Percentiles rank a stretch among this genome's conserved stretches.
phyloP scores from a whole-genome alignment of 2,113 vertebrate species.

The Candoia aspera region DNA sequence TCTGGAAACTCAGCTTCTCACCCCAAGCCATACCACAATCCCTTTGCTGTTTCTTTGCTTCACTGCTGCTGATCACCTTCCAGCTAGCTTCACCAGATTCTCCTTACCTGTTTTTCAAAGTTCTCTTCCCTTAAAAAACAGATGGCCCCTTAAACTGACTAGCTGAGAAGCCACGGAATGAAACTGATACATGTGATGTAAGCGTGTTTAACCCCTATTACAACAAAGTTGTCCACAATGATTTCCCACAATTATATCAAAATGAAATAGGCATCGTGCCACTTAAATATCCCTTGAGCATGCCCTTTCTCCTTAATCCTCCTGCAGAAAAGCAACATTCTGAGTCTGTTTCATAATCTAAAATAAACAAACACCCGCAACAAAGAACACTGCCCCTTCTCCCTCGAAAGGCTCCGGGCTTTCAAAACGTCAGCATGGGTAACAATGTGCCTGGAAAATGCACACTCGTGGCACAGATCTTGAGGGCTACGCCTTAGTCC shows the following conservation, averaged over 20 bases:
- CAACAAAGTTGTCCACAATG: not conserved
- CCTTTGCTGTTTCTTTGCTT: not conserved
- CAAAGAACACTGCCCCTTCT: not conserved
- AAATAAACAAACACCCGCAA: not conserved
- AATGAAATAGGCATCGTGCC: not conserved
- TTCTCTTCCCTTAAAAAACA: not conserved
- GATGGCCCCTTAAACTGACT: not conserved
- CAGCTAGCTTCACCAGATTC: not conserved
- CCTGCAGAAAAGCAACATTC: not conserved
- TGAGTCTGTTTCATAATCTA: not conserved
- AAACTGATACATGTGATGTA: not conserved
- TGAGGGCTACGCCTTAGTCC: not conserved
- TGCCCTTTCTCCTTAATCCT: not conserved
- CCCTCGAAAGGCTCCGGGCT: not conserved
- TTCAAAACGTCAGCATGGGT: not conserved
- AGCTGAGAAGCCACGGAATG: not conserved
- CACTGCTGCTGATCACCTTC: not conserved
- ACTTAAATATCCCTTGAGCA: not conserved
- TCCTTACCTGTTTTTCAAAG: not conserved
- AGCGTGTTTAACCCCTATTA: not conserved
- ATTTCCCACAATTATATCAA: fast-evolving
- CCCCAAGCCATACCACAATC: not conserved
- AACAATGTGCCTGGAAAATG: not conserved
- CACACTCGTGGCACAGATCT: not conserved
- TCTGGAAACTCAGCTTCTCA: not conserved